These are phyloP conservation scores for Tribolium madens DNA, from an alignment of 1,140 invertebrate species.

Conservation along the genomic window DNA sequence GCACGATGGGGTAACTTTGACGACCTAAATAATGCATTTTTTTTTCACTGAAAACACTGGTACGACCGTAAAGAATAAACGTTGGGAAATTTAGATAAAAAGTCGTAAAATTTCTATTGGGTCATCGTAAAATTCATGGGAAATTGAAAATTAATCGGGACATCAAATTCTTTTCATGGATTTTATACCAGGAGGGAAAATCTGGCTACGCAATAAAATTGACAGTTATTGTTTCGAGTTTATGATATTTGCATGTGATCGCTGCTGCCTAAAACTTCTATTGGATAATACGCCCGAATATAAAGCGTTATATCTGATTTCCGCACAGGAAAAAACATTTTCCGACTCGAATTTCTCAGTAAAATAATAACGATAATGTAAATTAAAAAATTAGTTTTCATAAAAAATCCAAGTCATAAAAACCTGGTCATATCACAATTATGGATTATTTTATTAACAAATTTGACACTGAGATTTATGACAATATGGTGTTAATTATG, in stretches of 20 bases:
- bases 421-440: not conserved
- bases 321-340: not conserved
- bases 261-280: not conserved
- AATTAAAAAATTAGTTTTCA: too few relatives aligned
- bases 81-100: constrained; percentile 6
- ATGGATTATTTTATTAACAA: not conserved
- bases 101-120: constrained; percentile 16
- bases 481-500: constrained; percentile 19
- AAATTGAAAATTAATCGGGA: constrained; percentile 38
- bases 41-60: not conserved
- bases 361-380: not conserved
- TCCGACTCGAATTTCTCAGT: too few relatives aligned
- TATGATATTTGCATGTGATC: constrained; percentile 27
- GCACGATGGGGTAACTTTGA: constrained; percentile 8
- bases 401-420: too few relatives aligned
- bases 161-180: constrained; percentile 18
- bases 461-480: not conserved
- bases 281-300: not conserved
- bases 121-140: constrained; percentile 29
- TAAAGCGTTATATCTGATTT: not conserved
- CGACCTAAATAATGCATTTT: not conserved
- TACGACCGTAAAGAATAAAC: constrained; percentile 1
- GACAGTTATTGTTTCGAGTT: constrained; percentile 23
- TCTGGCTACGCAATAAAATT: constrained; percentile 4
- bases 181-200: not conserved